Conservation (phyloP, 2,113 vertebrate genomes). For the Oophaga pumilio region DNA sequence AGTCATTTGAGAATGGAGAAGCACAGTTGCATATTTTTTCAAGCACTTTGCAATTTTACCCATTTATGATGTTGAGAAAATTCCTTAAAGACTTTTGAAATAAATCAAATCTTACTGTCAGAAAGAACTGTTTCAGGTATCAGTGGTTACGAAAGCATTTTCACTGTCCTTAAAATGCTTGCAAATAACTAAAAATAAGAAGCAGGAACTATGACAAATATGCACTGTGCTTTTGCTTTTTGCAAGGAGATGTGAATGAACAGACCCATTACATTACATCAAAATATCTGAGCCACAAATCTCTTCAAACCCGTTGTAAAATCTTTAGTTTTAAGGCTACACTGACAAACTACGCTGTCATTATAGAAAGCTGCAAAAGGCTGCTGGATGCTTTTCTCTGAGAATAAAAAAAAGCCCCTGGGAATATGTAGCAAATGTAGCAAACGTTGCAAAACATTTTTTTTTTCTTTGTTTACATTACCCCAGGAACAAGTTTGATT, state of each 20-base stretch:
- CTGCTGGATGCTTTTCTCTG: not conserved
- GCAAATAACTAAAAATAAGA: not conserved
- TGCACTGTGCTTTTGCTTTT: not conserved
- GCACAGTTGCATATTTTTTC: too few relatives aligned
- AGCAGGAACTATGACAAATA: not conserved
- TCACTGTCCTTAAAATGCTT: not conserved
- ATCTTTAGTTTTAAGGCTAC: slow-evolving; percentile 10
- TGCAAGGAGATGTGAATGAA: not conserved
- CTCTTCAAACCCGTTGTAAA: not conserved
- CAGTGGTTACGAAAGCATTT: not conserved
- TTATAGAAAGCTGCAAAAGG: not conserved
- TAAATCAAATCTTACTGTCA: not conserved
- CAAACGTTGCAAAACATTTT: slow-evolving; percentile 11
- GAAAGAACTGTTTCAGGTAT: not conserved
- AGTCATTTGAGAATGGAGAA: too few relatives aligned
- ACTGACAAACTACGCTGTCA: slow-evolving; percentile 27
- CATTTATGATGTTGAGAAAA: too few relatives aligned
- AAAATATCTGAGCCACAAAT: slow-evolving; percentile 18
- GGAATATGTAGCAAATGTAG: slow-evolving; percentile 19
- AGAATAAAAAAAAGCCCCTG: not conserved
- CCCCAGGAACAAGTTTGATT: slow-evolving; percentile 24
- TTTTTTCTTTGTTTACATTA: not conserved
- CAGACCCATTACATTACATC: slow-evolving; percentile 1
- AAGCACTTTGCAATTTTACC: too few relatives aligned
- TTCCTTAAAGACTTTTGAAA: too few relatives aligned